phyloP scores from a whole-genome alignment of 1,140 invertebrate genomes.

The Helicoverpa zea region DNA sequence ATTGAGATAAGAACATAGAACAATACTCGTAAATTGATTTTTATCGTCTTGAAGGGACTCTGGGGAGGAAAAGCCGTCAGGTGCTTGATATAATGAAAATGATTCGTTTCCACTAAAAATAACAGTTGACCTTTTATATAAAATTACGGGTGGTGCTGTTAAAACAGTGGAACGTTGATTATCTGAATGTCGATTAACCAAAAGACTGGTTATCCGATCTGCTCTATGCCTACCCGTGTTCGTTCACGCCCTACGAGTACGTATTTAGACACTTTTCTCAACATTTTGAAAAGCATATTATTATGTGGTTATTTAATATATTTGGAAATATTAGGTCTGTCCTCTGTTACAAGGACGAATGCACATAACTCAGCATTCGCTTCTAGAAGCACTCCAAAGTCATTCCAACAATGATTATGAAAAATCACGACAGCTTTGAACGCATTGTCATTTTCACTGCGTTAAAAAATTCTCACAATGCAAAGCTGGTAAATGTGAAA shows the following conservation, averaged over 20 bases:
- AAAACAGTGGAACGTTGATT: too few species aligned
- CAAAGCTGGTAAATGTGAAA: not conserved
- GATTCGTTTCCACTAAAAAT: slow-evolving; percentile 40
- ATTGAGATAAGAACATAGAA: slow-evolving; percentile 43
- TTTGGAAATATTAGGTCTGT: too few species aligned
- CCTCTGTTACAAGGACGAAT: too few species aligned
- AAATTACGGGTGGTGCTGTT: slow-evolving; percentile 12
- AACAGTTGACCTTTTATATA: slow-evolving; percentile 45
- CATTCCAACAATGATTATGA: slow-evolving; percentile 4
- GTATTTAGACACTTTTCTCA: too few species aligned
- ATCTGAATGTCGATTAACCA: too few species aligned
- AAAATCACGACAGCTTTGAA: not conserved
- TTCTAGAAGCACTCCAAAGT: slow-evolving; percentile 39
- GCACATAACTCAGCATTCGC: too few species aligned
- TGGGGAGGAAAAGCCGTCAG: slow-evolving; percentile 22
- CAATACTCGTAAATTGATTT: slow-evolving; percentile 40
- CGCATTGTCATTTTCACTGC: slow-evolving; percentile 7
- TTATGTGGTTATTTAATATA: too few species aligned
- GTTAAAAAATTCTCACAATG: not conserved
- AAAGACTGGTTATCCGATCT: too few species aligned
- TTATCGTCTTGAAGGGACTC: slow-evolving; percentile 27
- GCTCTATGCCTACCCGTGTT: too few species aligned
- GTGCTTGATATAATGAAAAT: slow-evolving; percentile 45
- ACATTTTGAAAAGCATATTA: too few species aligned
- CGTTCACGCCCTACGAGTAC: too few species aligned